Evolutionary conservation across 2,797 vertebrate genomes (phyloP), one percentile per base, ranked within the genome.

Genomic region (Muraenolepis orangiensis): DNA sequence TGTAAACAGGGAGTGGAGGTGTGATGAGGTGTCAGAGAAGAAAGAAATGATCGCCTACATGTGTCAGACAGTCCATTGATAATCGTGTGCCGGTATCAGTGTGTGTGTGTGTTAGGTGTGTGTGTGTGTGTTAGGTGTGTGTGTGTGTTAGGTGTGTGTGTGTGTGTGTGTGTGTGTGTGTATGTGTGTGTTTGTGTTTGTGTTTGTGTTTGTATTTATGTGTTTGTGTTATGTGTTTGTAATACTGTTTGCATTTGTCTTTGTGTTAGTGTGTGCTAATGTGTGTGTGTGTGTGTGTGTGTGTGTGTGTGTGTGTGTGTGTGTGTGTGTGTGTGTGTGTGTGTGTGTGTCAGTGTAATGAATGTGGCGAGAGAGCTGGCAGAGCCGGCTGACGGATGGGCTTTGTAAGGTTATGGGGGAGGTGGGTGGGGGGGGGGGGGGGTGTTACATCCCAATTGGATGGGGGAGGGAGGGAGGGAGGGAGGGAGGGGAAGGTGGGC

Each of bases 311-410:
- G 14, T n/a, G 64, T 70, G 72, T 71, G 72, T 71, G 14, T 67
- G 66, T 69, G 32, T 64, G 20, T 76, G 11, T 71, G 72, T 70
- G 23, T 70, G 61, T 70, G 69, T 71, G 51, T 69, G n/a, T 32
- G 70, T 64, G 70, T 70, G 70, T 36, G 75, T 73, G 72, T 14
- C 72, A 79, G 76, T 74, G 78, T 82, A 81, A 88, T 86, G 84
- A 84, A 89, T 83, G 86, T 32, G 67, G 18, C 12, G 76, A 80
- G 76, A 81, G 84, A 87, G 42, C 16, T 46, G 42, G 42, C 42
- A 46, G 1, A 46, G 42, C 80, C 83, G 88, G 85, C 86, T 89
- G 90, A 91, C 89, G 85, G 90, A 92, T 90, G 57, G 36, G 80
- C 83, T 80, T 68, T 71, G 74, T 51, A 73, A 84, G 74, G 87